phyloP scores from a whole-genome alignment of 2,113 vertebrate species.

The Eidolon helvum region DNA sequence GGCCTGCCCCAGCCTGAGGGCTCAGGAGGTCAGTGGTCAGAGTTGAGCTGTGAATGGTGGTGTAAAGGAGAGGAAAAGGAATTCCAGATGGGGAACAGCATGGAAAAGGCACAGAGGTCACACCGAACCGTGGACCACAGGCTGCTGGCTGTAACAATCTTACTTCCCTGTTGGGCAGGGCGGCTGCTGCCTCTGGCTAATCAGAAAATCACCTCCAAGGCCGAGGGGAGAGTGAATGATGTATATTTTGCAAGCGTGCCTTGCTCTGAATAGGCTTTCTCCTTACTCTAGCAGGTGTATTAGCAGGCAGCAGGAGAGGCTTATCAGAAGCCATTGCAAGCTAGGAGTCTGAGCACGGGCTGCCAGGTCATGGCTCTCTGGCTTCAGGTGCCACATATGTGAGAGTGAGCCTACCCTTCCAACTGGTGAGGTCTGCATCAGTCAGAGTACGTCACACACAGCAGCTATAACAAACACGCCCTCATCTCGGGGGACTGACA shows the following conservation, averaged over 20 bases:
- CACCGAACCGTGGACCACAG: rapidly evolving
- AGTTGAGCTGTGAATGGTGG: neutral
- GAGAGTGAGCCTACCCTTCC: neutral
- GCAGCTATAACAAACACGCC: rapidly evolving
- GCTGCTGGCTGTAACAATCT: rapidly evolving
- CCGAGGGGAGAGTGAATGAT: rapidly evolving
- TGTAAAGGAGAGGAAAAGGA: neutral
- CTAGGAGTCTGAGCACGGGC: too few relatives aligned
- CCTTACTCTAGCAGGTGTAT: neutral
- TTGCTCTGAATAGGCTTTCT: neutral
- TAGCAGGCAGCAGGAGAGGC: neutral
- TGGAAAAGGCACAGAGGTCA: neutral
- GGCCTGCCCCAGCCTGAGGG: neutral
- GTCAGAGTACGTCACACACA: neutral
- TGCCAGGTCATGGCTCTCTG: neutral
- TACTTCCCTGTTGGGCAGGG: neutral
- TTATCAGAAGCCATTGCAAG: rapidly evolving
- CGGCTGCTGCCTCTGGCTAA: neutral
- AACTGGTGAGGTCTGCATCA: too few relatives aligned
- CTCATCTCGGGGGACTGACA: rapidly evolving
- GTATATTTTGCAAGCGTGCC: rapidly evolving
- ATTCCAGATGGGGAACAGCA: neutral
- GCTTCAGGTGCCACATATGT: neutral
- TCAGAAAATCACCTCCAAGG: neutral
- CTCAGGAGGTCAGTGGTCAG: neutral